phyloP scores from a whole-genome alignment of 2,113 vertebrate genomes.

The Panthera leo region DNA sequence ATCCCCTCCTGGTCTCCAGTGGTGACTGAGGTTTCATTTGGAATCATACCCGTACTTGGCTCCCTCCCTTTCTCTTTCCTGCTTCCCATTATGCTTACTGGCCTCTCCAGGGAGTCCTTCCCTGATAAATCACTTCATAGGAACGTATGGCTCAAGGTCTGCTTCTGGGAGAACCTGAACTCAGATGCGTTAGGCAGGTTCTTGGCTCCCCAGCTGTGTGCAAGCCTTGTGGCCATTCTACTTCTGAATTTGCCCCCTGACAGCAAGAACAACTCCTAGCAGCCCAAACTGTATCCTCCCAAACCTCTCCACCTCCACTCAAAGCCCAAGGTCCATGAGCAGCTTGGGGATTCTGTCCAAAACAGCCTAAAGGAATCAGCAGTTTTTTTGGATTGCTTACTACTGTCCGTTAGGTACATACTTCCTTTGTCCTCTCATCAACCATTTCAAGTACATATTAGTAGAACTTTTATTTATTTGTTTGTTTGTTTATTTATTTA shows the following conservation, averaged over 20 bases:
- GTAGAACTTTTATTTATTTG: not conserved
- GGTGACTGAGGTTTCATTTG: not conserved
- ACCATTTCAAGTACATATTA: not conserved
- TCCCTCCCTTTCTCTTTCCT: not conserved
- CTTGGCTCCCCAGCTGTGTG: slow-evolving; percentile 29
- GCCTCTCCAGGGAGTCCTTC: slow-evolving; percentile 2
- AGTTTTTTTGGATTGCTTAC: not conserved
- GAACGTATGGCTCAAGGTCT: slow-evolving; percentile 25
- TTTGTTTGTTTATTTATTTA: not conserved
- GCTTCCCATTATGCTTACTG: slow-evolving; percentile 9
- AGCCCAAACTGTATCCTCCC: not conserved
- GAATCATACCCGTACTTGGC: not conserved
- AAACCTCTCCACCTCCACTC: not conserved
- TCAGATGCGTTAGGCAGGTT: not conserved
- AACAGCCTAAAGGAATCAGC: not conserved
- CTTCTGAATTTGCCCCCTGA: not conserved
- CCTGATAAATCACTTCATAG: not conserved
- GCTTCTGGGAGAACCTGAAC: slow-evolving; percentile 36
- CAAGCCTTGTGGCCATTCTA: not conserved
- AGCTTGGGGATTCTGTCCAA: not conserved
- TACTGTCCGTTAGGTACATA: not conserved
- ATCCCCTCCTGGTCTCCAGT: not conserved
- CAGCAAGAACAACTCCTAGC: not conserved
- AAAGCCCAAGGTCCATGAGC: not conserved
- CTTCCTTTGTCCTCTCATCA: not conserved